These are phyloP conservation scores for Drosophila ustulata DNA, from an alignment of 2,888 invertebrate species.

Conservation along the genomic window DNA sequence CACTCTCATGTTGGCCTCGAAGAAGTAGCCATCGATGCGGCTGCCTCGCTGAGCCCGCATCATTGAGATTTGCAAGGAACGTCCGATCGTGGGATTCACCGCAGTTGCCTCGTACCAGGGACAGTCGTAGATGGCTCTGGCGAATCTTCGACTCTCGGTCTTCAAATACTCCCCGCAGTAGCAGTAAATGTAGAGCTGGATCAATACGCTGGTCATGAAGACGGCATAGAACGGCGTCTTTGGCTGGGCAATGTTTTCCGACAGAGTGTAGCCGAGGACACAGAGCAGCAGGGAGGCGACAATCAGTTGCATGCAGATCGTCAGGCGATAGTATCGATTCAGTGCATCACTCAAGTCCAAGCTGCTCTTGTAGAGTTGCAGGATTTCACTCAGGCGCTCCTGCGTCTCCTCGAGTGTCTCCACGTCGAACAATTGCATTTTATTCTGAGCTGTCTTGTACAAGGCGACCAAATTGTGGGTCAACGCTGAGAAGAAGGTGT, in stretches of 20 bases:
- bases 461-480: conserved; percentile 58
- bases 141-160: conserved; percentile 46
- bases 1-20: conserved; percentile 60
- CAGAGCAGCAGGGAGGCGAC: conserved; percentile 58
- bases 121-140: conserved; percentile 53
- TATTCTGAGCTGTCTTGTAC: conserved; percentile 51
- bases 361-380: conserved; percentile 45
- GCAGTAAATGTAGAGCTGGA: conserved; percentile 58
- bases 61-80: conserved; percentile 48
- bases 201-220: conserved; percentile 41
- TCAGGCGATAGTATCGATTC: conserved; percentile 40
- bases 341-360: conserved; percentile 44
- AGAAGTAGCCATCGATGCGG: conserved; percentile 57
- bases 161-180: conserved; percentile 58
- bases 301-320: conserved; percentile 55
- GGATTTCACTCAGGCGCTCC: conserved; percentile 3
- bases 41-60: conserved; percentile 53
- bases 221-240: conserved; percentile 44
- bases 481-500: conserved; percentile 50
- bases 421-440: conserved; percentile 33
- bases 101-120: conserved; percentile 42
- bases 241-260: conserved; percentile 35
- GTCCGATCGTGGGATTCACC: conserved; percentile 9
- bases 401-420: not conserved
- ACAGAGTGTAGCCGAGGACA: conserved; percentile 53